Conservation (phyloP, 2,888 invertebrate genomes). For the Ariolimax columbianus region DNA sequence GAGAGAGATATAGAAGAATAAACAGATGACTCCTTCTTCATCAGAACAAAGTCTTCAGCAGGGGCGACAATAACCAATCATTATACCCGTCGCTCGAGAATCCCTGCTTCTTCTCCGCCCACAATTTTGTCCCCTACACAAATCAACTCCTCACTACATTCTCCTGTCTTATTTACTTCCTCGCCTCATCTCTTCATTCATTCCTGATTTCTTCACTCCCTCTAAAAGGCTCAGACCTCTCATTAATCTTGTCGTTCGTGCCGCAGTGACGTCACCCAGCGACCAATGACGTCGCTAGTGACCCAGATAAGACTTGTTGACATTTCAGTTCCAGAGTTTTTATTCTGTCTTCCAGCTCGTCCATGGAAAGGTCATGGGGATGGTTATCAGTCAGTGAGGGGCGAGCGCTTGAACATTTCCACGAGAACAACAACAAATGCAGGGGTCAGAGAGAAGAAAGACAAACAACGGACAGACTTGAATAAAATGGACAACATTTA, state of each 20-base stretch:
- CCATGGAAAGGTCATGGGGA: background rate
- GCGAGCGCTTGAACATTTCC: background rate
- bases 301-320: constrained; percentile 14
- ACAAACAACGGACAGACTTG: background rate
- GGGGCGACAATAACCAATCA: too few species aligned
- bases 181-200: background rate
- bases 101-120: background rate
- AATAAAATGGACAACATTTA: background rate
- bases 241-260: background rate
- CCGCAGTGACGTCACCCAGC: background rate
- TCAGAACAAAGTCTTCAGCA: too few species aligned
- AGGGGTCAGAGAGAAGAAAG: background rate
- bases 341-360: background rate
- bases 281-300: constrained; percentile 2
- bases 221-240: background rate
- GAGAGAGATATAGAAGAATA: too few species aligned
- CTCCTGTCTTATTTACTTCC: background rate
- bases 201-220: background rate
- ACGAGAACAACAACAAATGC: background rate
- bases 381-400: background rate
- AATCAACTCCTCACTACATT: background rate
- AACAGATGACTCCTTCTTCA: too few species aligned
- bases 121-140: background rate
- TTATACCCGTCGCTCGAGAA: background rate
- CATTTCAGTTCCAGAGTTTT: constrained; percentile 13